Evolutionary conservation across 2,797 vertebrate species (phyloP).

Genomic region (Pseudocheirus occidentalis): DNA sequence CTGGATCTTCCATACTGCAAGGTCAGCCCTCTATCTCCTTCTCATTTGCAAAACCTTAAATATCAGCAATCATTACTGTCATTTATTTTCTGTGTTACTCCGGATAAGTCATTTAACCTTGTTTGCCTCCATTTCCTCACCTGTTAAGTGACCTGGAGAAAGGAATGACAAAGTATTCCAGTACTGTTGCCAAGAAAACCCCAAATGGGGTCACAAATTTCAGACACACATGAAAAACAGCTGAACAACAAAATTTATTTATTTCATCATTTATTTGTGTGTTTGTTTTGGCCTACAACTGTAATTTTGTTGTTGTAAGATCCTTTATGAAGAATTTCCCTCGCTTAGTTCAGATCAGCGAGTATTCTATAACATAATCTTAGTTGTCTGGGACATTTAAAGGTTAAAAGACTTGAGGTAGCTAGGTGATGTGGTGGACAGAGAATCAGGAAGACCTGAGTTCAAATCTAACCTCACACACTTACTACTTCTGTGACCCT

Average conservation of each 20-base stretch:
- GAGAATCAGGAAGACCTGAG: background rate
- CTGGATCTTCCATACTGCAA: background rate
- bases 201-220: background rate
- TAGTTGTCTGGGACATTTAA: background rate
- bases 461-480: background rate
- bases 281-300: background rate
- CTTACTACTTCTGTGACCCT: background rate
- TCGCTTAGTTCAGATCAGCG: background rate
- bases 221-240: background rate
- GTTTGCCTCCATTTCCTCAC: background rate
- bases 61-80: background rate
- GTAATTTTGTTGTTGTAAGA: background rate
- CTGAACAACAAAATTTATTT: background rate
- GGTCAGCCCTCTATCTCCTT: background rate
- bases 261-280: background rate
- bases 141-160: background rate
- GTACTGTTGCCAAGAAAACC: background rate
- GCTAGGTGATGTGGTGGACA: background rate
- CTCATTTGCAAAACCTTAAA: background rate
- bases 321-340: background rate
- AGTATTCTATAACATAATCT: background rate
- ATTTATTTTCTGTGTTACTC: background rate
- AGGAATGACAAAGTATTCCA: background rate
- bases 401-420: background rate
- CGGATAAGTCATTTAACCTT: background rate